Evolutionary conservation across 2,797 vertebrate genomes (phyloP).

Genomic region (Pogonophryne albipinna): DNA sequence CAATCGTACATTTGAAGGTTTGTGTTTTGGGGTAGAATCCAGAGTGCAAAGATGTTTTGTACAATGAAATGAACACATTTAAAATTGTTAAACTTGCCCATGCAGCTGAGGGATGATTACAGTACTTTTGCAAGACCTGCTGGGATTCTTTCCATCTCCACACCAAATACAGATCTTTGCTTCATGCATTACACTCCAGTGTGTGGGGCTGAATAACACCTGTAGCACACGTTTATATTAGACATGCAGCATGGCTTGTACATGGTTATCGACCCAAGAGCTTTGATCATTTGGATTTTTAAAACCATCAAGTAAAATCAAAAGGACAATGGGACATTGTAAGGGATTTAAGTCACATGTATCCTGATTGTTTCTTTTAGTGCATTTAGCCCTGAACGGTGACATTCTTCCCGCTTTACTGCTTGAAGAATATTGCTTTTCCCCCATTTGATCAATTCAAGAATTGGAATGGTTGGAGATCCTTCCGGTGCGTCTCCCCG

Average conservation of each 20-base stretch:
- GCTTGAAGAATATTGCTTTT: conserved; percentile 28
- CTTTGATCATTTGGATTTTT: conserved; percentile 18
- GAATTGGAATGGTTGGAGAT: conserved; percentile 62
- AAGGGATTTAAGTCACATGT: conserved; percentile 22
- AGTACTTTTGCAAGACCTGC: conserved; percentile 31
- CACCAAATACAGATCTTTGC: conserved; percentile 17
- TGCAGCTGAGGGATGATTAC: conserved; percentile 47
- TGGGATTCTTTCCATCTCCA: conserved; percentile 9
- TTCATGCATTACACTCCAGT: conserved; percentile 29
- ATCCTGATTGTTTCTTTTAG: conserved; percentile 25
- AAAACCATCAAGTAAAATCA: conserved; percentile 34
- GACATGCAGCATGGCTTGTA: conserved; percentile 50
- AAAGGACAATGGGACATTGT: conserved; percentile 24
- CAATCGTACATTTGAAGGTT: background rate
- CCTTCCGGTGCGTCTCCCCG: conserved; percentile 67
- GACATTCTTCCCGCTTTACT: conserved; percentile 32
- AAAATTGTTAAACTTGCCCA: conserved; percentile 37
- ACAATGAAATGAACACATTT: conserved; percentile 34
- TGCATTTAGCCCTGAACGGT: conserved; percentile 29
- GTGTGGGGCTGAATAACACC: conserved; percentile 10
- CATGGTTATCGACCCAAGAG: conserved; percentile 27
- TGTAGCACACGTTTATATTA: conserved; percentile 35
- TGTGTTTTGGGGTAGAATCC: conserved; percentile 2
- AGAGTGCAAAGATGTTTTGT: conserved; percentile 32
- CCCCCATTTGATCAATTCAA: conserved; percentile 61